Evolutionary conservation across 2,113 vertebrate genomes (phyloP), one percentile per base, ranked within the genome.

Genomic region (Corythaixoides concolor): DNA sequence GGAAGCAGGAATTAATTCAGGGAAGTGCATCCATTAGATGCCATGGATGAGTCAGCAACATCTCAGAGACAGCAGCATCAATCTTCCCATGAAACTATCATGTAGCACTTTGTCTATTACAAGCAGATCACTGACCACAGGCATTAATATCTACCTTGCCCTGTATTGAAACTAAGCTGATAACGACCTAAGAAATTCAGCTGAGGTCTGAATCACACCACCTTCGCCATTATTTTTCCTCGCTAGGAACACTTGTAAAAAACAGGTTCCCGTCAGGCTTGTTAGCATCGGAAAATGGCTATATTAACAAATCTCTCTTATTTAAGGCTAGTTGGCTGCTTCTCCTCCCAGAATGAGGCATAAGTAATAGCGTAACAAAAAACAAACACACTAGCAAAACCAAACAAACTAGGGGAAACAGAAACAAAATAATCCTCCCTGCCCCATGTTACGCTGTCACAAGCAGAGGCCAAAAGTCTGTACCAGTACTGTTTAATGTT

Each of bases 1-100:
- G 92, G 96, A 93, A 95, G 69, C 69, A 95, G 92, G 94, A 96
- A 95, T 96, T 97, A 96, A 94, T 97, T 95, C 92, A 96, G 92
- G 94, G 89, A 96, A 96, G 80, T 96, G 93, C 92, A 96, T 93
- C 90, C 94, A 96, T 96, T 96, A 97, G 92, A 73, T 93, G 69
- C 95, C 92, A 95, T 85, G 66, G 53, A 72, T 95, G 96, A 97
- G 77, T 97, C 94, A 96, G 97, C 96, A 97, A 22, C 89, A 60
- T 56, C 89, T 89, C 86, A 15, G 80, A 69, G 80, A 23, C 8
- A 0, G 81, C 88, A 76, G 74, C 89, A 97, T 97, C 89, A 97
- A 95, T 94, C 94, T 94, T 91, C 50, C 58, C 89, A 95, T 93
- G 92, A 87, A 95, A 96, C 55, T 88, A 76, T 62, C 96, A 89